Evolutionary conservation across 2,888 invertebrate species (phyloP), one percentile per base, ranked within the genome.

Genomic region (Lycocerus yunnanus): DNA sequence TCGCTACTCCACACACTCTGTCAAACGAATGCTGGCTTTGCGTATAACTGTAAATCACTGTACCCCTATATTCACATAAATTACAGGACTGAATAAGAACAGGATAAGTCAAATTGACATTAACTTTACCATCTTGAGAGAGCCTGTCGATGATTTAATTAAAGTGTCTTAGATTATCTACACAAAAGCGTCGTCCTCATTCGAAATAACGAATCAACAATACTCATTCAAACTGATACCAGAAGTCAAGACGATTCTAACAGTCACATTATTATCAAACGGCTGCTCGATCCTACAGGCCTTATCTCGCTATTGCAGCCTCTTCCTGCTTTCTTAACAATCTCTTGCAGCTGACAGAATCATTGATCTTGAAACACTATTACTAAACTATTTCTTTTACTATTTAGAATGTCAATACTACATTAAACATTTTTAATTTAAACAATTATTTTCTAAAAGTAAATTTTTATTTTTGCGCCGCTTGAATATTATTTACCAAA

Each of bases 291-390:
- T 58, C 68, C 63, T 61, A 63, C 43, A 60, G 68, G 63, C 66
- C 68, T 72, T 72, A 72, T 72, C 72, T 72, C 73, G 67, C 58
- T 69, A 68, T 66, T 68, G 75, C 78, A 79, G 78, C 75, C 74
- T 71, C 76, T 76, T 71, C 75, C 69, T 76, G 72, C 69, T 73
- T 72, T 72, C 75, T 74, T 72, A 68, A 74, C 77, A 76, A 80
- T 80, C 77, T 80, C 76, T 75, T 79, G 78, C 81, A 78, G 78
- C 78, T 79, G 81, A 80, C 81, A 78, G 77, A 74, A 78, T 76
- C 78, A 78, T 77, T 77, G 81, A 81, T 80, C 78, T 74, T 77
- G 78, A 78, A 80, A 71, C 68, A 72, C 78, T 72, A 74, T 71
- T 66, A 67, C 43, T 27, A 21, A 59, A 66, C 66, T 63, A 63